A percentile compares a stretch with the other conserved stretches of the same genome.
Evolutionary conservation across 2,888 invertebrate genomes (phyloP).

Genomic region (Ophioninae sp.): DNA sequence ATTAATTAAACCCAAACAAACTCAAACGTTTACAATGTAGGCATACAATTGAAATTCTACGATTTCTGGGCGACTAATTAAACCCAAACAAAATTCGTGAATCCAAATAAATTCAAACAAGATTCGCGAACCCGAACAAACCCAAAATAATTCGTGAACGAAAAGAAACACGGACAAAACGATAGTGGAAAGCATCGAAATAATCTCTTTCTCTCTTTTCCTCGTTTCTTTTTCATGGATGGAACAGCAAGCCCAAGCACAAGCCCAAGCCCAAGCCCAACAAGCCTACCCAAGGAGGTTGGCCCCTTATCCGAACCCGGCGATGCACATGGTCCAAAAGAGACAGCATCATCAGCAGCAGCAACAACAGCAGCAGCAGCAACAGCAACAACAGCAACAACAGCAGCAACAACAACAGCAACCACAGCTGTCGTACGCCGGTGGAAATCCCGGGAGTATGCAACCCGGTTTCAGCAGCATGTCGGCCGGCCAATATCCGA

Average conservation of each 20-base stretch:
- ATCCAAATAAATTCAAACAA: not conserved
- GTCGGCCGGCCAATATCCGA: slow-evolving; percentile 68
- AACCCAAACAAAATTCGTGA: too few species aligned
- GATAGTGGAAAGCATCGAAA: too few species aligned
- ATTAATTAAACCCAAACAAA: too few species aligned
- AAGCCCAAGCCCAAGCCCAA: slow-evolving; percentile 62
- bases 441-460: slow-evolving; percentile 80
- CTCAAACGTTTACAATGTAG: too few species aligned
- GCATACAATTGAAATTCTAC: too few species aligned
- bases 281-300: slow-evolving; percentile 89
- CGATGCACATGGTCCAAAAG: slow-evolving; percentile 93
- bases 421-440: slow-evolving; percentile 73
- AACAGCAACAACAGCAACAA: slow-evolving; percentile 67
- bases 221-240: not conserved
- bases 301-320: slow-evolving; percentile 92
- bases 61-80: too few species aligned
- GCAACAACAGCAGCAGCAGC: slow-evolving; percentile 51
- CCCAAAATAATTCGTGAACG: not conserved
- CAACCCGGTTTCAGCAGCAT: slow-evolving; percentile 82
- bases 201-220: not conserved
- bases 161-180: too few species aligned
- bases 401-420: slow-evolving; percentile 70
- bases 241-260: not conserved
- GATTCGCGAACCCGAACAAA: too few species aligned
- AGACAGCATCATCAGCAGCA: slow-evolving; percentile 82